These are phyloP conservation scores for Graphium colonna DNA, from an alignment of 2,888 invertebrate species.

Conservation along the genomic window DNA sequence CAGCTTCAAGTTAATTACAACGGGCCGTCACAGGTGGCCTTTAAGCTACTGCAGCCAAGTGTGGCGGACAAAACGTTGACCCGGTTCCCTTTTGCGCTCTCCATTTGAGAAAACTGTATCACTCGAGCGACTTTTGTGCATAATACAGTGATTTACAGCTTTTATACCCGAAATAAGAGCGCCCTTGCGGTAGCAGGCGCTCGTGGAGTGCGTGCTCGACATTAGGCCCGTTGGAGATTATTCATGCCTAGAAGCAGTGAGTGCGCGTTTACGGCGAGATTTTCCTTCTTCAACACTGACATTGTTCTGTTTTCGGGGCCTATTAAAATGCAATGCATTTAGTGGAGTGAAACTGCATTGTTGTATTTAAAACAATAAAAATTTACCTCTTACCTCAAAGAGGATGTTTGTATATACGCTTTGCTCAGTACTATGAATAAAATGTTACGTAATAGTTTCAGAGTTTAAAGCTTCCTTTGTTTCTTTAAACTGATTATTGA, in stretches of 20 bases:
- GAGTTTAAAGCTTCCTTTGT: too few species aligned
- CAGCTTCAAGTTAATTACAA: conserved; percentile 50
- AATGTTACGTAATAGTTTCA: too few species aligned
- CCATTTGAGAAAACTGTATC: conserved; percentile 22
- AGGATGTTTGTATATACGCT: too few species aligned
- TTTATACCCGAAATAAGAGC: conserved; percentile 20
- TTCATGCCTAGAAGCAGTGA: conserved; percentile 20
- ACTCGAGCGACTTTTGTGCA: conserved; percentile 16
- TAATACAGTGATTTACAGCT: conserved; percentile 23
- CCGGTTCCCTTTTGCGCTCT: conserved; percentile 9
- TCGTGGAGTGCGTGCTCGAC: conserved; percentile 14
- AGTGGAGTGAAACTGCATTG: too few species aligned
- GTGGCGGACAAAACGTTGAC: conserved; percentile 6
- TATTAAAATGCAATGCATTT: conserved; percentile 3
- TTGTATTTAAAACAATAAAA: too few species aligned
- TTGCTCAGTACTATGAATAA: too few species aligned
- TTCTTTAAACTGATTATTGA: too few species aligned
- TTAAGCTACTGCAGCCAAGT: conserved; percentile 12
- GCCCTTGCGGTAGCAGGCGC: conserved; percentile 5
- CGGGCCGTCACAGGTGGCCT: conserved; percentile 55
- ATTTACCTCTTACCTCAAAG: too few species aligned
- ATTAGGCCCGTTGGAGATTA: conserved; percentile 20
- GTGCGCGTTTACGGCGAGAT: conserved; percentile 14
- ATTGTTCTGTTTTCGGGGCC: not conserved
- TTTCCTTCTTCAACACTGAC: not conserved